Percentiles rank a stretch among this genome's conserved stretches.
Evolutionary conservation across 2,888 invertebrate species (phyloP).

Genomic region (Pterostichus madidus): DNA sequence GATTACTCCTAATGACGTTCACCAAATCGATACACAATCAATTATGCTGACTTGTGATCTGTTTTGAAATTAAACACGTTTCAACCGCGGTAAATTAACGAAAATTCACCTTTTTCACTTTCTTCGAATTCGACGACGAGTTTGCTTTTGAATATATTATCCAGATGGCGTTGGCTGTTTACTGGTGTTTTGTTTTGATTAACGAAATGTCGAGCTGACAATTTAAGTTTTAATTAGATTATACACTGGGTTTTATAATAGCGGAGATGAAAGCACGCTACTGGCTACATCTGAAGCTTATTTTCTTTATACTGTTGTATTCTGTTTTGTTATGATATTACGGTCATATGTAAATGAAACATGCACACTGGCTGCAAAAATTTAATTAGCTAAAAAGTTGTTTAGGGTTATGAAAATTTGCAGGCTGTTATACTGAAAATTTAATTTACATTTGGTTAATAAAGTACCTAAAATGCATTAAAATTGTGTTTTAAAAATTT

Average conservation of each 20-base stretch:
- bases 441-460: constrained; percentile 33
- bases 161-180: too few relatives aligned
- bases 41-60: constrained; percentile 54
- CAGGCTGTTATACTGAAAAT: constrained; percentile 20
- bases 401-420: constrained; percentile 46
- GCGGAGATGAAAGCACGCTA: constrained; percentile 23
- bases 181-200: neutral
- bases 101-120: constrained; percentile 10
- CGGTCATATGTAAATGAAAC: constrained; percentile 46
- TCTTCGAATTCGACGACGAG: too few relatives aligned
- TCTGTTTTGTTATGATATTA: constrained; percentile 25
- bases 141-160: too few relatives aligned
- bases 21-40: constrained; percentile 37
- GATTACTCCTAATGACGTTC: constrained; percentile 52
- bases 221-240: constrained; percentile 24
- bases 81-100: constrained; percentile 36
- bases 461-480: constrained; percentile 27
- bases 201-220: constrained; percentile 7
- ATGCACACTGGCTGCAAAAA: constrained; percentile 41
- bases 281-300: constrained; percentile 28
- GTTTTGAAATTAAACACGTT: constrained; percentile 41
- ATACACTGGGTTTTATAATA: constrained; percentile 3
- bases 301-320: constrained; percentile 35
- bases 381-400: constrained; percentile 53
- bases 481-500: constrained; percentile 18